Conservation (phyloP, 1,140 invertebrate genomes). For the Grapholita molesta region DNA sequence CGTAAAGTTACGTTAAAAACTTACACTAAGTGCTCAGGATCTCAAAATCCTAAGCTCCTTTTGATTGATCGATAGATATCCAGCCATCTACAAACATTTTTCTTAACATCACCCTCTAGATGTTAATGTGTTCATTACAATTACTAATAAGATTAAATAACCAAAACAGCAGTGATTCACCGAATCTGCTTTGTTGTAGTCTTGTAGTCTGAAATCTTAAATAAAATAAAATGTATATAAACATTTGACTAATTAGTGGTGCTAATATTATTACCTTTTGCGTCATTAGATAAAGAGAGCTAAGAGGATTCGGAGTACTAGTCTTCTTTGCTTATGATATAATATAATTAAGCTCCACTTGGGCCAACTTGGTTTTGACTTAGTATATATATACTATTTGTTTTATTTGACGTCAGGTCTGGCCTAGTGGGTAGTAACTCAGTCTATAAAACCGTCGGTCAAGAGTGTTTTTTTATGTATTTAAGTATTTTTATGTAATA, state of each 20-base stretch:
- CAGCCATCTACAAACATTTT: background rate
- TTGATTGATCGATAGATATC: background rate
- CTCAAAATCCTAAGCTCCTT: too few relatives aligned
- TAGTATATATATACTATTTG: too few relatives aligned
- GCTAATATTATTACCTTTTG: background rate
- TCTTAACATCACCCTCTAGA: slow-evolving; percentile 28
- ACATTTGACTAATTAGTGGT: slow-evolving; percentile 52
- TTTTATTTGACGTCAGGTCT: too few relatives aligned
- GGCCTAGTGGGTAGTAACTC: too few relatives aligned
- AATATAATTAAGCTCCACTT: background rate
- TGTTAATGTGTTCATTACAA: slow-evolving; percentile 39
- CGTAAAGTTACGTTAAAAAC: too few relatives aligned
- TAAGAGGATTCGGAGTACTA: background rate
- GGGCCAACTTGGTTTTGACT: too few relatives aligned
- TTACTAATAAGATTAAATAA: slow-evolving; percentile 50
- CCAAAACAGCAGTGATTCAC: slow-evolving; percentile 42
- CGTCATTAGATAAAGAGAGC: background rate
- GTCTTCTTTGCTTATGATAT: background rate
- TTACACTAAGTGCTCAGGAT: too few relatives aligned
- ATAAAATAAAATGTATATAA: slow-evolving; percentile 18
- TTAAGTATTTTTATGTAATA: too few relatives aligned
- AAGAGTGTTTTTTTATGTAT: too few relatives aligned
- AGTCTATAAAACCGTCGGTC: too few relatives aligned
- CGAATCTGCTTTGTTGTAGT: slow-evolving; percentile 57
- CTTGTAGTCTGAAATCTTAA: slow-evolving; percentile 74